phyloP scores from a whole-genome alignment of 2,797 vertebrate genomes.

The Dendrocincla tyrannina region DNA sequence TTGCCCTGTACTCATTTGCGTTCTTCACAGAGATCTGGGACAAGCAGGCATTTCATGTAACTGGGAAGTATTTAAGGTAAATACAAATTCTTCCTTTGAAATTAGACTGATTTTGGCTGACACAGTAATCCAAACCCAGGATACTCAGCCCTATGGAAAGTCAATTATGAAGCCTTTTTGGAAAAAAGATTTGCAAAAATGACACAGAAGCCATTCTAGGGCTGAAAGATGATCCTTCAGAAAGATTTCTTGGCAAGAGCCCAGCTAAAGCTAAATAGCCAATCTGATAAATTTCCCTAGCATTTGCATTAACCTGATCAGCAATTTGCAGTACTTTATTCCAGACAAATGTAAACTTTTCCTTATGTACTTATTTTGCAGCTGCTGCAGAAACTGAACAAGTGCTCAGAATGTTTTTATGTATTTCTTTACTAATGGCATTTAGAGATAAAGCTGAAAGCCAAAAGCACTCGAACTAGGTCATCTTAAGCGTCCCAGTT shows the following conservation, averaged over 20 bases:
- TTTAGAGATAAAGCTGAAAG: conserved; percentile 3
- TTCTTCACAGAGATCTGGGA: background rate
- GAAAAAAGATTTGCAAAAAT: background rate
- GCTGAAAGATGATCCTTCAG: conserved; percentile 13
- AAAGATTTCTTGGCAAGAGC: background rate
- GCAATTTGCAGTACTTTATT: background rate
- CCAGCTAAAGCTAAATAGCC: background rate
- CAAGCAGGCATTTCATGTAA: background rate
- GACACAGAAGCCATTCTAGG: background rate
- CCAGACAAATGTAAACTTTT: background rate
- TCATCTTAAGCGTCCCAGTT: background rate
- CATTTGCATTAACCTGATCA: background rate
- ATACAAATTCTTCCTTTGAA: background rate
- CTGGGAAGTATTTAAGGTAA: background rate
- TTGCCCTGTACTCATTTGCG: background rate
- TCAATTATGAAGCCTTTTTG: background rate
- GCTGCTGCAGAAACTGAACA: background rate
- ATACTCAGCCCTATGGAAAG: background rate
- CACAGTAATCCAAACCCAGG: background rate
- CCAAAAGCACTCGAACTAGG: background rate
- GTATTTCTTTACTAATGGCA: background rate
- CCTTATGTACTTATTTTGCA: background rate
- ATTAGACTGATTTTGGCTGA: background rate
- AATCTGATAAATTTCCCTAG: background rate
- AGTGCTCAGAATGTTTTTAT: background rate